Evolutionary conservation across 2,113 vertebrate species (phyloP).

Genomic region (Spheniscus mendiculus): DNA sequence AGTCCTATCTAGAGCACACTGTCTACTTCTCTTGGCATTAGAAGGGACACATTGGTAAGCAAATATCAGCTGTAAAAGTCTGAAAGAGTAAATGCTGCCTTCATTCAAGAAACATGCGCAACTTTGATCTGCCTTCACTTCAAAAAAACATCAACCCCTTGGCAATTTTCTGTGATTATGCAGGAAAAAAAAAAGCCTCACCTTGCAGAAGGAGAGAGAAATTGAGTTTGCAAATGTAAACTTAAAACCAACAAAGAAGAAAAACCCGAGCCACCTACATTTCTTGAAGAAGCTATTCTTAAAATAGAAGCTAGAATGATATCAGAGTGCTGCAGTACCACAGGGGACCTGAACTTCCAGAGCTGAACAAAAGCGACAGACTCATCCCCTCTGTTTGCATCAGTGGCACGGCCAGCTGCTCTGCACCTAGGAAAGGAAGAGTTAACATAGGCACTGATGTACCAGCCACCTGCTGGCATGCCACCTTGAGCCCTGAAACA

Average conservation of each 20-base stretch:
- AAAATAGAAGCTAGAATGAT: slow-evolving; percentile 44
- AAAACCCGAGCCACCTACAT: not conserved
- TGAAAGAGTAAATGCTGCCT: not conserved
- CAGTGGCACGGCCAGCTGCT: fast-evolving
- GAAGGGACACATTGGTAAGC: not conserved
- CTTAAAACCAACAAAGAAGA: not conserved
- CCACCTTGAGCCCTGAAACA: not conserved
- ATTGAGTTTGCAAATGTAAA: slow-evolving; percentile 25
- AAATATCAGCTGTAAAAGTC: not conserved
- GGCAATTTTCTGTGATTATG: not conserved
- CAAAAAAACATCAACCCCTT: not conserved
- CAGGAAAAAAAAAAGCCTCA: not conserved
- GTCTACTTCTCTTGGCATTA: not conserved
- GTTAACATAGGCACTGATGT: not conserved
- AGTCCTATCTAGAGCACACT: fast-evolving
- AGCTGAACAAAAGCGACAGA: not conserved
- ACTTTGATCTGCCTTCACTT: not conserved
- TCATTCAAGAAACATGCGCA: not conserved
- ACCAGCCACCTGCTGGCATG: not conserved
- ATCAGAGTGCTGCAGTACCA: slow-evolving; percentile 25
- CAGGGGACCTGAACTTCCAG: slow-evolving; percentile 27
- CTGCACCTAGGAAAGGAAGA: not conserved
- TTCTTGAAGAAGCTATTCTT: slow-evolving; percentile 18
- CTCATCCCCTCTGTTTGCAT: not conserved
- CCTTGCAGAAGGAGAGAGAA: not conserved